phyloP scores from a whole-genome alignment of 2,888 invertebrate species.

The Frankliniella intonsa region DNA sequence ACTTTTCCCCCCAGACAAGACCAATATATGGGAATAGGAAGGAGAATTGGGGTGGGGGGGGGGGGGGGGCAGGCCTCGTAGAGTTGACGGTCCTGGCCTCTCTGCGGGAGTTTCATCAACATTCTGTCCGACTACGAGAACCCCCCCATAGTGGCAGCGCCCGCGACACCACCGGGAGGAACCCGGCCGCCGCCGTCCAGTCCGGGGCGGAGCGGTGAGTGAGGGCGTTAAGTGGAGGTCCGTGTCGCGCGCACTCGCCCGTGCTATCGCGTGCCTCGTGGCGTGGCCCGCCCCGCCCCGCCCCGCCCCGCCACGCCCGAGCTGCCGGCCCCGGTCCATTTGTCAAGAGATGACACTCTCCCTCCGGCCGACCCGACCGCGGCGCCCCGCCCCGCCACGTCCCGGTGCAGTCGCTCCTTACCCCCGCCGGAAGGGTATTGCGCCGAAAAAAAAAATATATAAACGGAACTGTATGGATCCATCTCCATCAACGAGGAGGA shows the following conservation, averaged over 20 bases:
- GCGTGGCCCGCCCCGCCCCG: background rate
- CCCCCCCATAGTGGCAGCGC: background rate
- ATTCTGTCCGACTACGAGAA: background rate
- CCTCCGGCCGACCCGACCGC: too few species aligned
- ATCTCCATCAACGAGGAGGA: too few species aligned
- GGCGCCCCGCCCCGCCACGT: too few species aligned
- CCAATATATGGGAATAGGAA: too few species aligned
- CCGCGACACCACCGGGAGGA: too few species aligned
- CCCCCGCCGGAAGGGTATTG: too few species aligned
- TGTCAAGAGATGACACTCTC: background rate
- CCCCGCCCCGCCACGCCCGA: background rate
- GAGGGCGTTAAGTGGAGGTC: constrained; percentile 10
- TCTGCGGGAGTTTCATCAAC: background rate
- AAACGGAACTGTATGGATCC: too few species aligned
- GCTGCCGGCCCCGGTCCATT: background rate
- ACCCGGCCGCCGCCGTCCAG: too few species aligned
- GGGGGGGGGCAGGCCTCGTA: background rate
- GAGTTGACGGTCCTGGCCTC: background rate
- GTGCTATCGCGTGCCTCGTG: background rate
- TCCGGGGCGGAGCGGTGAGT: background rate
- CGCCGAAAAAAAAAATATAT: too few species aligned
- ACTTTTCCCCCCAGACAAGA: too few species aligned
- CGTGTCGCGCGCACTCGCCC: background rate
- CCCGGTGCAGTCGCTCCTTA: too few species aligned
- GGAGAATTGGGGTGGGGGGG: background rate